Evolutionary conservation across 64 coral and sea anemone species (phyloP), one percentile per base, ranked within the genome.

Genomic region (Montipora efflorescens): DNA sequence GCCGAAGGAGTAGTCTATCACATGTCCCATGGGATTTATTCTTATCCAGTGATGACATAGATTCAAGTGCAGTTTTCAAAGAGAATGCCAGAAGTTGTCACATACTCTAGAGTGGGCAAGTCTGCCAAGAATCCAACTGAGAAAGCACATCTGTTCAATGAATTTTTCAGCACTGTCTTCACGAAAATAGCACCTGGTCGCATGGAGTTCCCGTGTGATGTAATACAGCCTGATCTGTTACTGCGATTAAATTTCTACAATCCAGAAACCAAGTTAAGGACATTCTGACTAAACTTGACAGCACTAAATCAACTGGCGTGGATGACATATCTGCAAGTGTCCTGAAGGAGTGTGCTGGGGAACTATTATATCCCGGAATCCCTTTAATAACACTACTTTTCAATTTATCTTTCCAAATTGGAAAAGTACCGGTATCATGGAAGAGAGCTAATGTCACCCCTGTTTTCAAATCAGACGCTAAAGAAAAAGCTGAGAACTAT

Each of bases 401-500:
- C 66, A 91, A 91, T 43, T 48, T 82, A 75, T 91, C 90, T 55
- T 84, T 90, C 44, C 18, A 23, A 68, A 51, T 28, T 43, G 64
- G 78, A 4, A 81, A 67, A 52, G 79, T 91, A 50, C 48, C 90
- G 25, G 77, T 47, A 8, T 83, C 28, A 19, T 92, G 80, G 90
- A 92, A 84, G 49, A 83, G 9, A 12, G 90, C 80, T 21, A 77
- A 85, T 76, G 53, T 92, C 15, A 84, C 90, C 55, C 80, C 70
- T 53, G 90, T 92, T 49, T 84, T 74, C 74, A 92, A 92, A 76
- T 46, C 80, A 75, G 70, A 75, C 47, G 90, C 79, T 7, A 84
- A 84, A n/a, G 90, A 92, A 19, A 13, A 84, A 64, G 80, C 77
- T 28, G 28, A 92, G 69, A 92, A 92, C 59, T 77, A 84, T 83